A percentile compares a stretch with the other conserved stretches of the same genome.
Conservation (phyloP, 2,797 vertebrate species). For the Atherinosoma microstoma region DNA sequence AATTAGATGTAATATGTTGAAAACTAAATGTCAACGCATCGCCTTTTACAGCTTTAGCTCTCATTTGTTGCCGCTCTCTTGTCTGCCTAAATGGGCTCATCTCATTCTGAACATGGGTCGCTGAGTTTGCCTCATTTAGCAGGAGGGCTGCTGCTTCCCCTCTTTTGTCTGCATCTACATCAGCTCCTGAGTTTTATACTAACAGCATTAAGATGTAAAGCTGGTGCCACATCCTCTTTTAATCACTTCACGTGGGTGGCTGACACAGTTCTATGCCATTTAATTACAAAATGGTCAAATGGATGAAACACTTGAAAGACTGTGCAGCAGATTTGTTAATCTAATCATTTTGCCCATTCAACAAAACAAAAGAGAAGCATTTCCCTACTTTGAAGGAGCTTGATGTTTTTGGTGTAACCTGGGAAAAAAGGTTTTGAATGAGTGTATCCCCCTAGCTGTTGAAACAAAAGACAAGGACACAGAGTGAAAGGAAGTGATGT, state of each 20-base stretch:
- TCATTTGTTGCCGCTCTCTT: slow-evolving; percentile 57
- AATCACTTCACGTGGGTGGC: neutral
- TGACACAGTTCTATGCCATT: slow-evolving; percentile 23
- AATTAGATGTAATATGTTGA: slow-evolving; percentile 66
- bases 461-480: slow-evolving; percentile 70
- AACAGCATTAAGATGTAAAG: slow-evolving; percentile 30
- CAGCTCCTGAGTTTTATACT: slow-evolving; percentile 43
- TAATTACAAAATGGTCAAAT: slow-evolving; percentile 7
- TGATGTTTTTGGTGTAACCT: slow-evolving; percentile 50
- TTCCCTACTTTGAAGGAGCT: slow-evolving; percentile 34
- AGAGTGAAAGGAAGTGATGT: slow-evolving; percentile 67
- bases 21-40: slow-evolving; percentile 68
- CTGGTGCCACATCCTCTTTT: slow-evolving; percentile 13
- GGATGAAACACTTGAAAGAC: slow-evolving; percentile 1
- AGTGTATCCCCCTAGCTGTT: slow-evolving; percentile 50
- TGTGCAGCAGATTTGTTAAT: slow-evolving; percentile 28
- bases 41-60: slow-evolving; percentile 48
- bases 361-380: slow-evolving; percentile 28
- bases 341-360: slow-evolving; percentile 37
- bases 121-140: slow-evolving; percentile 71
- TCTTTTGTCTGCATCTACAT: slow-evolving; percentile 32
- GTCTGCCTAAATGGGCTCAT: slow-evolving; percentile 58
- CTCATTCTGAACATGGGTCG: slow-evolving; percentile 63
- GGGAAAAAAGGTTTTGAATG: slow-evolving; percentile 52
- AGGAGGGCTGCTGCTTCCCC: slow-evolving; percentile 30